Evolutionary conservation across 2,888 invertebrate genomes (phyloP).

Genomic region (Catocala fraxini): DNA sequence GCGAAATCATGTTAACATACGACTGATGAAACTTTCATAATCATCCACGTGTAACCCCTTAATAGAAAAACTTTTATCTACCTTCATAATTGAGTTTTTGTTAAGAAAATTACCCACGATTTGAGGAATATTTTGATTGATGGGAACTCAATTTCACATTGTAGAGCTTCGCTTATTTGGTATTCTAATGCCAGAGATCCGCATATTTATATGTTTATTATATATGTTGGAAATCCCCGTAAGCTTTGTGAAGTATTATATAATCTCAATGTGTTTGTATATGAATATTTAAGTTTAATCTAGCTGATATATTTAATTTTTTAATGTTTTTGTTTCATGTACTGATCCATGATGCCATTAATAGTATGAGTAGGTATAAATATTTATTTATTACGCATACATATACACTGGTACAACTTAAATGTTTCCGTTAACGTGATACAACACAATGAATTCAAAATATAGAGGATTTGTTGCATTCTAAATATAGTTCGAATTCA

Average conservation of each 20-base stretch:
- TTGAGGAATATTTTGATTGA: constrained; percentile 50
- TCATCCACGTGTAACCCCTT: constrained; percentile 61
- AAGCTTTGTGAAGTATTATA: constrained; percentile 32
- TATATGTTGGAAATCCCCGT: constrained; percentile 21
- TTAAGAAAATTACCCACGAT: constrained; percentile 52
- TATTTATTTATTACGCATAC: constrained; percentile 48
- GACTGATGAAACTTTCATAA: constrained; percentile 64
- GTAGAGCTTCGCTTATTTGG: constrained; percentile 47
- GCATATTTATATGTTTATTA: constrained; percentile 33
- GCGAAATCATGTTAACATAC: constrained; percentile 49
- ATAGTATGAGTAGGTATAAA: constrained; percentile 83
- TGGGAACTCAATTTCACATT: constrained; percentile 34
- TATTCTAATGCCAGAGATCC: constrained; percentile 37
- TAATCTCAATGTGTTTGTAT: constrained; percentile 32
- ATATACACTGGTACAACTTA: constrained; percentile 21
- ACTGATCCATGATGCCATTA: constrained; percentile 77
- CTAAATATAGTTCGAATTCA: constrained; percentile 52
- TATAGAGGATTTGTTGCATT: constrained; percentile 37
- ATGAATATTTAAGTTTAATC: constrained; percentile 44
- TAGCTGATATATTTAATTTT: constrained; percentile 58
- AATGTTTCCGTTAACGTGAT: constrained; percentile 3
- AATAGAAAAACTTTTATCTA: constrained; percentile 65
- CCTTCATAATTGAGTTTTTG: constrained; percentile 54
- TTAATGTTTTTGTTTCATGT: constrained; percentile 83
- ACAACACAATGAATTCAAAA: constrained; percentile 22